phyloP scores from a whole-genome alignment of 2,888 invertebrate species.

The Caenorhabditis afra region DNA sequence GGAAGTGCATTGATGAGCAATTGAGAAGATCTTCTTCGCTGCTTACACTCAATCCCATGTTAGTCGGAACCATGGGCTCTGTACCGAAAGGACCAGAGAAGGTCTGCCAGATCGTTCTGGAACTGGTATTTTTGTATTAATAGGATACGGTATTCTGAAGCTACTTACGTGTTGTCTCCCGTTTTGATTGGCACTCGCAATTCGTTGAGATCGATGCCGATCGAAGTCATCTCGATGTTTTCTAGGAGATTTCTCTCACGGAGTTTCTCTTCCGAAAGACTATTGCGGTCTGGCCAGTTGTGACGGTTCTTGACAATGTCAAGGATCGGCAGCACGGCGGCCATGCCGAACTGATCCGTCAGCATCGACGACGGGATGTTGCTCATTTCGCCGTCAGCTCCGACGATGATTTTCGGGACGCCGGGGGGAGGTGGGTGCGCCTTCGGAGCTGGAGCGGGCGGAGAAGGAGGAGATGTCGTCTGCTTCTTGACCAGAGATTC shows the following conservation, averaged over 20 bases:
- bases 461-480: too few relatives aligned
- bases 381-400: slow-evolving; percentile 25
- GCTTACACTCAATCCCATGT: slow-evolving; percentile 26
- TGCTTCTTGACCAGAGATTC: not conserved
- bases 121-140: slow-evolving; percentile 2
- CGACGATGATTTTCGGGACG: not conserved
- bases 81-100: slow-evolving; percentile 47
- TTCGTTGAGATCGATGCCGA: slow-evolving; percentile 43
- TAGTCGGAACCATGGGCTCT: slow-evolving; percentile 27
- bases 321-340: slow-evolving; percentile 45
- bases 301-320: slow-evolving; percentile 30
- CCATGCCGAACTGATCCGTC: slow-evolving; percentile 50
- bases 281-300: not conserved
- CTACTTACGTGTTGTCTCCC: slow-evolving; percentile 11
- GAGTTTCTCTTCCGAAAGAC: slow-evolving; percentile 6
- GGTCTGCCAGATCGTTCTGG: slow-evolving; percentile 32
- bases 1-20: not conserved
- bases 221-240: slow-evolving; percentile 17
- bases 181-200: slow-evolving; percentile 42
- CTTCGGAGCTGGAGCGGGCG: too few relatives aligned
- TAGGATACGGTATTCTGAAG: not conserved
- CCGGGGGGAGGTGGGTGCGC: not conserved
- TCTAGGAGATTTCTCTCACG: slow-evolving; percentile 7
- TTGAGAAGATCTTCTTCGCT: not conserved
- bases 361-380: slow-evolving; percentile 55